phyloP scores from a whole-genome alignment of 2,113 vertebrate genomes.

The Lichenostomus cassidix region DNA sequence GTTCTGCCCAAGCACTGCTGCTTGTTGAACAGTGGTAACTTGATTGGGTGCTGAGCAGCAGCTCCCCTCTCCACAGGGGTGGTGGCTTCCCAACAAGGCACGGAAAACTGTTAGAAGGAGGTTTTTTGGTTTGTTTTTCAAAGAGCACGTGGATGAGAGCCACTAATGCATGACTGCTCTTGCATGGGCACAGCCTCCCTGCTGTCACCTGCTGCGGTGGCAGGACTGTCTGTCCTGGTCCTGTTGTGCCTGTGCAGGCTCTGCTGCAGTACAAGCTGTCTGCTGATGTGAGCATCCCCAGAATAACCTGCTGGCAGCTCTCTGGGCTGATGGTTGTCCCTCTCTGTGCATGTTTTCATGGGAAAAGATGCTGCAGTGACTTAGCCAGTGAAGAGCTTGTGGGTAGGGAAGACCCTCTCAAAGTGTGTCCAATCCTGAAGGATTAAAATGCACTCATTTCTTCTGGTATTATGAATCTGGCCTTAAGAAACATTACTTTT shows the following conservation, averaged over 20 bases:
- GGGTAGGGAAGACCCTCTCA: not conserved
- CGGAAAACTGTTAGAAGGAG: not conserved
- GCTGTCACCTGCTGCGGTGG: not conserved
- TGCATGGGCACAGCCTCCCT: not conserved
- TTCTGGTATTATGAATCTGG: not conserved
- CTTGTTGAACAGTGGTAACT: not conserved
- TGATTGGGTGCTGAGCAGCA: not conserved
- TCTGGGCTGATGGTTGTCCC: not conserved
- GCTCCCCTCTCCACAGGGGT: not conserved
- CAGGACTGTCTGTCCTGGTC: not conserved
- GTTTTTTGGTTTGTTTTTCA: not conserved
- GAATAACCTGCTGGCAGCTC: constrained; percentile 5
- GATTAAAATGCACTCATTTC: not conserved
- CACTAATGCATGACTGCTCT: not conserved
- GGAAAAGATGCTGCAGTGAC: not conserved
- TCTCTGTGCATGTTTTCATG: constrained; percentile 13
- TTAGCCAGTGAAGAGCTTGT: not conserved
- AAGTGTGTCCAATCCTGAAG: not conserved
- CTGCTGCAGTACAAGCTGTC: not conserved
- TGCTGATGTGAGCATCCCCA: constrained; percentile 4
- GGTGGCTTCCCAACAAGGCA: not conserved
- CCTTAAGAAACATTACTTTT: not conserved
- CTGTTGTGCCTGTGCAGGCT: not conserved
- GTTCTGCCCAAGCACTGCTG: rapidly evolving
- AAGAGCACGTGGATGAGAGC: not conserved